These are phyloP conservation scores for Noctua janthe DNA, from an alignment of 2,888 invertebrate species.

Conservation along the genomic window DNA sequence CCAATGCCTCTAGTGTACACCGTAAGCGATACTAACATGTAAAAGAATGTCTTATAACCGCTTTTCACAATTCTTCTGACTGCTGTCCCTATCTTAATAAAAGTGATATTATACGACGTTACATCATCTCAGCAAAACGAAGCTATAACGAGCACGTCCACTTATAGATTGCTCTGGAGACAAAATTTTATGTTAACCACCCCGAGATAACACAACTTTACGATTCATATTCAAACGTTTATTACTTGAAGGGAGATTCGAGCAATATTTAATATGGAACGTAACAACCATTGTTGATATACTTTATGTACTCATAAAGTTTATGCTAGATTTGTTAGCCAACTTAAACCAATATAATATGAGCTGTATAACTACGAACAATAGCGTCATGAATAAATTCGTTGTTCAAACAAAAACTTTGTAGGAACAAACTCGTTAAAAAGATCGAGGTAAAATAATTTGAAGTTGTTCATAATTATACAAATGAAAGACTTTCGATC, in stretches of 20 bases:
- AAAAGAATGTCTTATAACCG: not conserved
- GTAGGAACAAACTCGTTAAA: not conserved
- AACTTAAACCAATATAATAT: conserved; percentile 48
- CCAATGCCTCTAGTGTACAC: not conserved
- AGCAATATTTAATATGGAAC: conserved; percentile 61
- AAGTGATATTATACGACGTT: conserved; percentile 51
- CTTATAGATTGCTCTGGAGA: conserved; percentile 65
- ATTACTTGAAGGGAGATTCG: conserved; percentile 59
- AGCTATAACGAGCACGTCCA: conserved; percentile 59
- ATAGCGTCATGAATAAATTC: conserved; percentile 37
- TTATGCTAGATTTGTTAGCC: conserved; percentile 46
- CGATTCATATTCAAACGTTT: conserved; percentile 69
- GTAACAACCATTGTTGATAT: conserved; percentile 64
- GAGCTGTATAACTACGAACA: conserved; percentile 34
- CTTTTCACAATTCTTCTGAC: not conserved
- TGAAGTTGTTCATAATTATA: conserved; percentile 2
- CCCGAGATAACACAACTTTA: conserved; percentile 66
- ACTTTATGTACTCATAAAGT: conserved; percentile 62
- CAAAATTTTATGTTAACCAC: conserved; percentile 67
- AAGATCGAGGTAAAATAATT: conserved; percentile 28
- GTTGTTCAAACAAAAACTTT: conserved; percentile 20
- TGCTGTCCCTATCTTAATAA: conserved; percentile 12
- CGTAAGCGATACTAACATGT: not conserved
- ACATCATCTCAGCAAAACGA: conserved; percentile 51
- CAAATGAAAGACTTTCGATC: conserved; percentile 24